phyloP scores from a whole-genome alignment of 2,113 vertebrate species.

The Astur gentilis region DNA sequence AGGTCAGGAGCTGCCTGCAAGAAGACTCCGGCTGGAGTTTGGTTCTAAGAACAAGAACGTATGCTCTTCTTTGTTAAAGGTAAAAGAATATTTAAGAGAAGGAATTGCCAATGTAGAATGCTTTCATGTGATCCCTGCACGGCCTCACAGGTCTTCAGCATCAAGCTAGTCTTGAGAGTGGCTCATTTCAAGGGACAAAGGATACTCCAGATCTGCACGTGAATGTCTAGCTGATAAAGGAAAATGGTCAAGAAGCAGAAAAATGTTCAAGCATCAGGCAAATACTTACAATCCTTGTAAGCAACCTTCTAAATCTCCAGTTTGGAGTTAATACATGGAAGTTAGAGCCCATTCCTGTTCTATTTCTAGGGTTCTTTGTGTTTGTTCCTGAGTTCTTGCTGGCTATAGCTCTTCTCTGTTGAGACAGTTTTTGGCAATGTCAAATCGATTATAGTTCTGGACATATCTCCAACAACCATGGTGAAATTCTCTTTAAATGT shows the following conservation, averaged over 20 bases:
- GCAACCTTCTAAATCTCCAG: background rate
- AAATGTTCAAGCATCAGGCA: background rate
- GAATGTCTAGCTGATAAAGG: background rate
- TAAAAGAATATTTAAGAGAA: background rate
- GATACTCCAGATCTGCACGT: background rate
- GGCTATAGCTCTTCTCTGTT: background rate
- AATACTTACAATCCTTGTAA: background rate
- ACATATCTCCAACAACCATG: background rate
- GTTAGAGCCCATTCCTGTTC: background rate
- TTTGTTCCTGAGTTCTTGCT: background rate
- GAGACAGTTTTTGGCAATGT: background rate
- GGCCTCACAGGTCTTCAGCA: background rate
- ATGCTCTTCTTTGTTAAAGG: background rate
- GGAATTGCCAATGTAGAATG: background rate
- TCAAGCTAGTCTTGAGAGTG: too few species aligned
- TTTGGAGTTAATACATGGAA: background rate
- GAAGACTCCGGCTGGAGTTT: background rate
- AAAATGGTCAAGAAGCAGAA: background rate
- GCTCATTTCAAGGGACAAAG: background rate
- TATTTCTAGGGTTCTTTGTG: background rate
- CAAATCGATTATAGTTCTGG: background rate
- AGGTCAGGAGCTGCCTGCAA: background rate
- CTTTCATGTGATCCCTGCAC: background rate
- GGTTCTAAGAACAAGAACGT: background rate
- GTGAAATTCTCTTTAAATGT: background rate